Conservation (phyloP, 2,797 vertebrate genomes). For the Potorous gilbertii region DNA sequence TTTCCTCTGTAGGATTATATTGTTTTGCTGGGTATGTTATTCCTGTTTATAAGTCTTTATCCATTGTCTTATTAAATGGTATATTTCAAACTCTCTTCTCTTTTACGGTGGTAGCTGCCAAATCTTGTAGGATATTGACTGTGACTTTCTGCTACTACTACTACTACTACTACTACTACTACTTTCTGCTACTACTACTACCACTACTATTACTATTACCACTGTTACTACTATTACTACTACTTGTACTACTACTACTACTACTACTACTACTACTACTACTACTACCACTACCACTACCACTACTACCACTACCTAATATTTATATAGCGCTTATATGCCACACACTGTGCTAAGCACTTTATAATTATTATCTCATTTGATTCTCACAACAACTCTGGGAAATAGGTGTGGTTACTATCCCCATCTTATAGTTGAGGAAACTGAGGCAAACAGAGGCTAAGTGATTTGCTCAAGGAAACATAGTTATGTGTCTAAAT, state of each 20-base stretch:
- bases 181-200: too few relatives aligned
- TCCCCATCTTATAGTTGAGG: background rate
- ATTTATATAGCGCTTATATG: background rate
- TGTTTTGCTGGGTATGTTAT: background rate
- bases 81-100: background rate
- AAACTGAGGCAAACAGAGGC: background rate
- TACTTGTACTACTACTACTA: too few relatives aligned
- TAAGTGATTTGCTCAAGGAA: background rate
- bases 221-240: too few relatives aligned
- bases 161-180: too few relatives aligned
- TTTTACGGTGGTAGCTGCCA: background rate
- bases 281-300: too few relatives aligned
- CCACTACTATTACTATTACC: too few relatives aligned
- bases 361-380: background rate
- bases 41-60: background rate
- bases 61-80: background rate
- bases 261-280: too few relatives aligned
- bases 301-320: background rate
- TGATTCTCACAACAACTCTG: slow-evolving; percentile 7
- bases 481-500: background rate
- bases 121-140: background rate
- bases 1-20: background rate
- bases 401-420: background rate
- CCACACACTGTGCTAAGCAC: background rate
- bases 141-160: background rate